Conservation (phyloP, 2,888 invertebrate species). For the Lasius fuliginosus region DNA sequence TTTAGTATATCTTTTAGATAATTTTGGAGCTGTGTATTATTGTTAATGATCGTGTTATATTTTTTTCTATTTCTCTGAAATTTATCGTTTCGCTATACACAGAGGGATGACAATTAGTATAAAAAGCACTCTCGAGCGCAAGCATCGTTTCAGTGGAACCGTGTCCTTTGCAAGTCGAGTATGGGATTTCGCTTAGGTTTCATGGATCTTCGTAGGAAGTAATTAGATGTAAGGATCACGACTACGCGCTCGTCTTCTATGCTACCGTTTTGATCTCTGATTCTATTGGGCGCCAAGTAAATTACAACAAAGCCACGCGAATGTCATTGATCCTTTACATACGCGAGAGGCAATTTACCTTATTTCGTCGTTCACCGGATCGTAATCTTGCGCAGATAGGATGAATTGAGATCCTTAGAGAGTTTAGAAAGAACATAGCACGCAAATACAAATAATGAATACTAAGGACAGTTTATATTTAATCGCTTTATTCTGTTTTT, state of each 20-base stretch:
- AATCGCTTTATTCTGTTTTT: background rate
- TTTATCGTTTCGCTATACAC: slow-evolving; percentile 63
- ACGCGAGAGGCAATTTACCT: background rate
- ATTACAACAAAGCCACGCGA: slow-evolving; percentile 17
- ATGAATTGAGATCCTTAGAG: background rate
- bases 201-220: slow-evolving; percentile 69
- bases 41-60: background rate
- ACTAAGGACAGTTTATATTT: background rate
- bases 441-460: background rate
- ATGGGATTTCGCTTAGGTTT: slow-evolving; percentile 67
- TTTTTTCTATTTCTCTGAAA: slow-evolving; percentile 50
- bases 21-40: background rate
- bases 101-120: slow-evolving; percentile 71
- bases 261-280: slow-evolving; percentile 16
- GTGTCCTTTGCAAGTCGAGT: slow-evolving; percentile 69
- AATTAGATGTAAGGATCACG: slow-evolving; percentile 73
- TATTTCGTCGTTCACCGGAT: background rate
- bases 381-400: background rate
- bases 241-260: slow-evolving; percentile 37
- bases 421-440: background rate
- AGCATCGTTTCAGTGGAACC: slow-evolving; percentile 69
- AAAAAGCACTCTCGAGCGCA: slow-evolving; percentile 63
- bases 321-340: background rate
- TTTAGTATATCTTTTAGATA: background rate
- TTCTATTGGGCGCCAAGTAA: slow-evolving; percentile 11